Percentiles rank a stretch among this genome's conserved stretches.
phyloP scores from a whole-genome alignment of 2,113 vertebrate genomes.

The Dendropsophus ebraccatus region DNA sequence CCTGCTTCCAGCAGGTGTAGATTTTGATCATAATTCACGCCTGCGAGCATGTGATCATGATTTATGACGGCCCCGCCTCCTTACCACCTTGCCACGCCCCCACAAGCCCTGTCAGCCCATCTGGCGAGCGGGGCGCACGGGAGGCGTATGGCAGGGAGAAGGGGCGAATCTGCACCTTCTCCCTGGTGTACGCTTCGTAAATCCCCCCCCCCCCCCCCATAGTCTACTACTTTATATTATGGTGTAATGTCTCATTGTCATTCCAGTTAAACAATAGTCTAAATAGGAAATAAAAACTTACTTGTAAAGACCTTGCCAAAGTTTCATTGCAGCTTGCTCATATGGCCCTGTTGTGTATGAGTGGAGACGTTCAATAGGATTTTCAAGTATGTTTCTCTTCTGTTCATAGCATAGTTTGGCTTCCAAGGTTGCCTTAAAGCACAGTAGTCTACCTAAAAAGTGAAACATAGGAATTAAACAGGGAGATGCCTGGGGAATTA shows the following conservation, averaged over 20 bases:
- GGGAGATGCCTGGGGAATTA: no score
- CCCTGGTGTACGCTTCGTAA: no score
- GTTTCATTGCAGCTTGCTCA: slow-evolving; percentile 53
- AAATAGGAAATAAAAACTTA: slow-evolving; percentile 41
- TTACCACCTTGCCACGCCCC: no score
- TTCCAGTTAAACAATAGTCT: not conserved
- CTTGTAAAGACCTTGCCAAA: slow-evolving; percentile 59
- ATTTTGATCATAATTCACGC: no score
- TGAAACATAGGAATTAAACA: not conserved
- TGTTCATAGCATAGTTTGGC: slow-evolving; percentile 34
- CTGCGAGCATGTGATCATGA: no score
- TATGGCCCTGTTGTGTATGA: not conserved
- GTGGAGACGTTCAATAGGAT: slow-evolving; percentile 24
- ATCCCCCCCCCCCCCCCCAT: no score
- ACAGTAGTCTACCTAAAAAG: slow-evolving; percentile 60
- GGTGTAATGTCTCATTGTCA: not conserved
- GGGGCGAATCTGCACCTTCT: no score
- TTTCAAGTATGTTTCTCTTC: slow-evolving; percentile 46
- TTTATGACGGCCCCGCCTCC: no score
- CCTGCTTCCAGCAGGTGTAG: no score
- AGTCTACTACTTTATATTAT: not conserved
- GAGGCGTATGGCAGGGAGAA: no score
- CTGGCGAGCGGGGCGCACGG: no score
- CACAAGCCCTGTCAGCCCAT: no score
- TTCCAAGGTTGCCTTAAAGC: slow-evolving; percentile 49